Percentiles rank a stretch among this genome's conserved stretches.
Conservation (phyloP, 2,797 vertebrate species). For the Pagetopsis macropterus region DNA sequence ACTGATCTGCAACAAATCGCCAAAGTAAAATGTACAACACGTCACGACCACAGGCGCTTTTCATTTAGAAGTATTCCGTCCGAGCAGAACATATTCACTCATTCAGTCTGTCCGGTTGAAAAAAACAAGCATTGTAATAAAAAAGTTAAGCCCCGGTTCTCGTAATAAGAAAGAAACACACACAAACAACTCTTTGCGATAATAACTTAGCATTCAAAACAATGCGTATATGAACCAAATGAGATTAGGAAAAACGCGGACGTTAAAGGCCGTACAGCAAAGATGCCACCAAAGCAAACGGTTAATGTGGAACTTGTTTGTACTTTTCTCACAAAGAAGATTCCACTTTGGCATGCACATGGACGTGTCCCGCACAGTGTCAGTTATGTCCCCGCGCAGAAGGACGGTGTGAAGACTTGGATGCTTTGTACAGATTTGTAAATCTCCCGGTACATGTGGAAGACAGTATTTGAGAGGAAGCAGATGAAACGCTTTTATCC, state of each 20-base stretch:
- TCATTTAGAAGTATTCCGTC: conserved; percentile 42
- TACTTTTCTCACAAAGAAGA: conserved; percentile 68
- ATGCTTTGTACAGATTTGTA: conserved; percentile 77
- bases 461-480: conserved; percentile 83
- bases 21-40: conserved; percentile 66
- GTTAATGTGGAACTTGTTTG: conserved; percentile 64
- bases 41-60: conserved; percentile 49
- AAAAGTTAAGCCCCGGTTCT: conserved; percentile 66
- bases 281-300: conserved; percentile 76
- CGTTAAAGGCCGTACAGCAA: conserved; percentile 69
- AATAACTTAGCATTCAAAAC: conserved; percentile 85
- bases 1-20: conserved; percentile 58
- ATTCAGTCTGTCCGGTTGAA: conserved; percentile 59
- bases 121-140: conserved; percentile 68
- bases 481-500: conserved; percentile 60
- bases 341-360: conserved; percentile 85
- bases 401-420: conserved; percentile 72
- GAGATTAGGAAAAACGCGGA: conserved; percentile 76
- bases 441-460: conserved; percentile 81
- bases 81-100: conserved; percentile 46
- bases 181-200: conserved; percentile 57
- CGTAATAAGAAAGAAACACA: conserved; percentile 47
- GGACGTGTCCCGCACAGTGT: conserved; percentile 79
- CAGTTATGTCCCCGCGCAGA: conserved; percentile 48
- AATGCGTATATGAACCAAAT: conserved; percentile 80